A percentile compares a stretch with the other conserved stretches of the same genome.
Conservation (phyloP, 2,888 invertebrate species). For the Diplolepis rosae region DNA sequence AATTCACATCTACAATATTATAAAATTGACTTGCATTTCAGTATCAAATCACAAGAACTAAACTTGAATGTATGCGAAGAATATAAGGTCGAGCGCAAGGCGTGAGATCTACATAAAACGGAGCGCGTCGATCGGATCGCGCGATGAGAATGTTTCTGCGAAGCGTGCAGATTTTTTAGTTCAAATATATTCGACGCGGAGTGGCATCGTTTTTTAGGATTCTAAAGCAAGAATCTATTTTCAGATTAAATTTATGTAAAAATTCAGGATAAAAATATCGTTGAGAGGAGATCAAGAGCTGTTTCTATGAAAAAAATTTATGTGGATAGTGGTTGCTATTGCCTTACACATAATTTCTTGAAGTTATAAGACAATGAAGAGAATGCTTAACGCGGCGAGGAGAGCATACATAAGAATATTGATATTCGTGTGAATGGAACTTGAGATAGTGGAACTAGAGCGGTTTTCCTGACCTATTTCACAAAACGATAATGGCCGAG, state of each 20-base stretch:
- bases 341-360: background rate
- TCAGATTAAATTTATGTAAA: background rate
- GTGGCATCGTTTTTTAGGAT: too few species aligned
- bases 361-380: background rate
- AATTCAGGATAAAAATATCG: background rate
- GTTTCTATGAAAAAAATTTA: background rate
- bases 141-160: too few species aligned
- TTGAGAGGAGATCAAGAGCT: background rate
- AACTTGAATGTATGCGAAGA: too few species aligned
- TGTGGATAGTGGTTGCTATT: background rate
- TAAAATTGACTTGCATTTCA: too few species aligned
- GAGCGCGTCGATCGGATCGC: too few species aligned
- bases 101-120: too few species aligned
- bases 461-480: conserved; percentile 63
- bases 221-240: too few species aligned
- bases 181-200: too few species aligned
- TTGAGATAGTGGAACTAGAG: conserved; percentile 56
- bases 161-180: too few species aligned
- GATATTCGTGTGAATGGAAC: conserved; percentile 49
- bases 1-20: too few species aligned
- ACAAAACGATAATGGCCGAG: conserved; percentile 52
- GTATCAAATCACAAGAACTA: too few species aligned
- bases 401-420: conserved; percentile 18
- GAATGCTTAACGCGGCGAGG: background rate
- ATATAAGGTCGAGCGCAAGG: too few species aligned